A percentile compares a stretch with the other conserved stretches of the same genome.
Conservation (phyloP, 2,113 vertebrate genomes). For the cattle (Bos taurus) region ARS-UCD2.0 NC_037335.1:41334501-41335000, state of each 20-base stretch:
- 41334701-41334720: not conserved
- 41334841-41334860: not conserved
- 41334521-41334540: not conserved
- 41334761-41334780: not conserved
- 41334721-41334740: not conserved
- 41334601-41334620: not conserved
- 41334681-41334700: not conserved
- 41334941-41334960: not conserved
- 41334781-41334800: not conserved
- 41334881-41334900: not conserved
- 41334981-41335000: not conserved
- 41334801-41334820: not conserved
- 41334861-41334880: not conserved
- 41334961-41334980: not conserved
- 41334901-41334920: not conserved
- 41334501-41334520: not conserved
- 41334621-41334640: not conserved
- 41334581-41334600: not conserved
- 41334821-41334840: not conserved
- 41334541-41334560: not conserved
- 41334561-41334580: not conserved
- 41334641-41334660: not conserved
- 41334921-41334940: not conserved
- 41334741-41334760: not conserved
- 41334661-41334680: not conserved